Evolutionary conservation across 1,140 invertebrate genomes (phyloP).

Genomic region (Leptinotarsa lineolata): DNA sequence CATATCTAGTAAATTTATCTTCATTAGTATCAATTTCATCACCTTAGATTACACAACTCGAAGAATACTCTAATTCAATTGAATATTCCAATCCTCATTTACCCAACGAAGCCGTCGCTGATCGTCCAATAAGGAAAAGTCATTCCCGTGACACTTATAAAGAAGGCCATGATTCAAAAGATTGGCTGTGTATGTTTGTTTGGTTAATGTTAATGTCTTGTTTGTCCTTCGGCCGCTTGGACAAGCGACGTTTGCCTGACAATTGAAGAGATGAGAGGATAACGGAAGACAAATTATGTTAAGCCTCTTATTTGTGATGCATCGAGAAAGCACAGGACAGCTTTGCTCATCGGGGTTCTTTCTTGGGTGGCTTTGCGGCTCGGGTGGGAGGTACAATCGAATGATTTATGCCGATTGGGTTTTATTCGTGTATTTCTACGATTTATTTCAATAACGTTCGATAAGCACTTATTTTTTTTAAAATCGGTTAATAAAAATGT

Average conservation of each 20-base stretch:
- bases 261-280: constrained; percentile 42
- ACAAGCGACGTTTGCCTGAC: constrained; percentile 37
- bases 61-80: not conserved
- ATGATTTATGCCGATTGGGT: not conserved
- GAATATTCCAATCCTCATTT: not conserved
- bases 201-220: constrained; percentile 37
- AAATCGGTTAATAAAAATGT: too few relatives aligned
- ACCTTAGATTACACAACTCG: not conserved
- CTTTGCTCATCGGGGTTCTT: not conserved
- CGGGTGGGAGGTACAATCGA: not conserved
- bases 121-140: not conserved
- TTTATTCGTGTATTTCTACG: constrained; percentile 6
- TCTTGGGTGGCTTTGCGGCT: constrained; percentile 3
- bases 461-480: too few relatives aligned
- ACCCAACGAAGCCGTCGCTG: not conserved
- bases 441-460: not conserved
- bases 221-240: constrained; percentile 39
- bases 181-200: constrained; percentile 34
- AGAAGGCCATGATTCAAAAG: constrained; percentile 27
- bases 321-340: not conserved
- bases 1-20: too few relatives aligned
- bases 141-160: constrained; percentile 26
- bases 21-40: not conserved
- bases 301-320: constrained; percentile 35
- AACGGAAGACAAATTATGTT: constrained; percentile 41